Evolutionary conservation across 2,888 invertebrate genomes (phyloP), one percentile per base, ranked within the genome.

Genomic region (Lymantria monacha): DNA sequence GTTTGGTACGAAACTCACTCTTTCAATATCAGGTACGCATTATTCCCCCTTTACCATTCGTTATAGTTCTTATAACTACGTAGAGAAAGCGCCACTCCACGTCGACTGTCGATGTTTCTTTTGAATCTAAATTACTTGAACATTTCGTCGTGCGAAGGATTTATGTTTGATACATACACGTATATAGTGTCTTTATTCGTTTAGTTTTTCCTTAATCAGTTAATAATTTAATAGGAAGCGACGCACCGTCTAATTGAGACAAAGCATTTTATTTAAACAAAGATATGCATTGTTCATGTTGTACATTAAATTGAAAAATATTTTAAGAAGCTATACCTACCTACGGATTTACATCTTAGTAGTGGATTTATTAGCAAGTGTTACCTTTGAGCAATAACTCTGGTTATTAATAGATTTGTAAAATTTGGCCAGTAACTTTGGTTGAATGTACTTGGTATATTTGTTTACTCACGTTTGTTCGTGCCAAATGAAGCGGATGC

Each of bases 1-100:
- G 90, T 85, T 82, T 89, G 81, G 89, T 89, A 81, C 85, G 90
- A 77, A 91, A 91, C 79, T 90, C 90, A 73, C 88, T 91, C 76
- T 87, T 87, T 73, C 90, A 89, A 84, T 82, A 87, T 76, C 90
- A 91, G 91, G 91, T 91, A 79, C 74, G 87, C 74, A 70, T 52
- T 9, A 9, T 10, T 55, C 49, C 61, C 61, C 3, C 50, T 50
- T 56, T 63, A 63, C 57, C 55, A 57, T 50, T 55, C 51, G 46
- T 55, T 68, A n/a, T n/a, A 57, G 51, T 59, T 69, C 54, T 66
- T 61, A 59, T 61, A 56, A 61, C 57, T 44, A 47, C 44, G 42
- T 12, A 46, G 53, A 57, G 66, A 55, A 66, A 66, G 63, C 53
- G 53, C 47, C 49, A 46, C 33, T 58, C 40, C 56, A 42, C n/a